A percentile compares a stretch with the other conserved stretches of the same genome.
Conservation (phyloP, 2,797 vertebrate genomes). For the Crenuchus spilurus region DNA sequence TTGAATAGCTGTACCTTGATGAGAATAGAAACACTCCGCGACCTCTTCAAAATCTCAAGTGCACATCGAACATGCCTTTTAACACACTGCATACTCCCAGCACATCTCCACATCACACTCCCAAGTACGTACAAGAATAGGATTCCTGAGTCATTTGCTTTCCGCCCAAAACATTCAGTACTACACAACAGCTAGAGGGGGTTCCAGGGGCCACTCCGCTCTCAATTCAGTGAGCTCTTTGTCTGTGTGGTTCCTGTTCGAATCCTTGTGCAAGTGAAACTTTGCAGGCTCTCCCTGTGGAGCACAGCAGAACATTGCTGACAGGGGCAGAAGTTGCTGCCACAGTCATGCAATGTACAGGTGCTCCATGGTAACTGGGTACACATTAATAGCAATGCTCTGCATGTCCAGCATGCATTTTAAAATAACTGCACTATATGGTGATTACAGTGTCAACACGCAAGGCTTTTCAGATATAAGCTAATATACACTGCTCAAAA, state of each 20-base stretch:
- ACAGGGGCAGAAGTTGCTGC: constrained; percentile 37
- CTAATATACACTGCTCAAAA: too few relatives aligned
- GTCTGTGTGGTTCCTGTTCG: constrained; percentile 40
- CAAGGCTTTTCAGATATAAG: too few relatives aligned
- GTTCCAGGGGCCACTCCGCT: constrained; percentile 24
- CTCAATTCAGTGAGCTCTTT: not conserved
- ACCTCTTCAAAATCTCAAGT: constrained; percentile 52
- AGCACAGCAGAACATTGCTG: constrained; percentile 54
- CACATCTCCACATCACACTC: not conserved
- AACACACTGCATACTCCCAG: not conserved
- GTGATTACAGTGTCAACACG: too few relatives aligned
- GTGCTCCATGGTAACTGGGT: constrained; percentile 50
- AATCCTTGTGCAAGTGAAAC: constrained; percentile 52
- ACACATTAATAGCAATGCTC: constrained; percentile 20
- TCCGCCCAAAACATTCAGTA: not conserved
- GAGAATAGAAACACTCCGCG: constrained; percentile 52
- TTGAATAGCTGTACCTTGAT: constrained; percentile 29
- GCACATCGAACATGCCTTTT: constrained; percentile 10
- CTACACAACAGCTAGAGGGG: not conserved
- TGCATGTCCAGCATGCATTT: not conserved
- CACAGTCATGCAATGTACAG: constrained; percentile 30
- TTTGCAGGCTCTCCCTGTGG: constrained; percentile 44
- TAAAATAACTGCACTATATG: too few relatives aligned
- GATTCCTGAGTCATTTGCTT: not conserved
- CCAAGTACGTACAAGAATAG: not conserved